phyloP scores from a whole-genome alignment of 2,888 invertebrate genomes.

The Trichopoda pennipes region DNA sequence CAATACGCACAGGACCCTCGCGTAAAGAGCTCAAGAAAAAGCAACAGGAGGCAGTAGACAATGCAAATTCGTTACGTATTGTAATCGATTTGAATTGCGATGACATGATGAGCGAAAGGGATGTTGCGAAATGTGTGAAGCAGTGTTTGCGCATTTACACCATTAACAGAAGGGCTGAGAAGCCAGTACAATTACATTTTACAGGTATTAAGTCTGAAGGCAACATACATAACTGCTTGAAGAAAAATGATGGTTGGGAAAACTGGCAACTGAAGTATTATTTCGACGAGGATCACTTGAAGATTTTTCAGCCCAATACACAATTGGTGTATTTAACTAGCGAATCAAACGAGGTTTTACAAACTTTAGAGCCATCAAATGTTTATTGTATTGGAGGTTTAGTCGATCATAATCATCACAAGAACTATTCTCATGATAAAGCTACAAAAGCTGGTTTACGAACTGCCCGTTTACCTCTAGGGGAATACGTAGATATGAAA shows the following conservation, averaged over 20 bases:
- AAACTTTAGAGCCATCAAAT: constrained; percentile 87
- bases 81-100: constrained; percentile 96
- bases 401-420: constrained; percentile 98
- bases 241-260: constrained; percentile 91
- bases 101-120: constrained; percentile 93
- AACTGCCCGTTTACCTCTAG: constrained; percentile 93
- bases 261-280: constrained; percentile 95
- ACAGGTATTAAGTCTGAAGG: constrained; percentile 87
- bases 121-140: constrained; percentile 93
- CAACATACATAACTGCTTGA: constrained; percentile 87
- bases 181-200: constrained; percentile 91
- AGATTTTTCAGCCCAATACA: constrained; percentile 86
- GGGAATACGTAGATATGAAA: constrained; percentile 94
- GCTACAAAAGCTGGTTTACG: constrained; percentile 89
- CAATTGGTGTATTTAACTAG: constrained; percentile 94
- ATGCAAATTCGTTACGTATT: constrained; percentile 78
- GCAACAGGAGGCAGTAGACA: constrained; percentile 77
- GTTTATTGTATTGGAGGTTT: constrained; percentile 97
- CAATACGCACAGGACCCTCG: constrained; percentile 85
- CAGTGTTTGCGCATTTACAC: constrained; percentile 96
- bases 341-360: constrained; percentile 94
- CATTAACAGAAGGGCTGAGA: constrained; percentile 89
- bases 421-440: constrained; percentile 92
- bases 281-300: constrained; percentile 84
- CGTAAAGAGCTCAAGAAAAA: constrained; percentile 87